Evolutionary conservation across 2,888 invertebrate genomes (phyloP).

Genomic region (Brachyptera risi): DNA sequence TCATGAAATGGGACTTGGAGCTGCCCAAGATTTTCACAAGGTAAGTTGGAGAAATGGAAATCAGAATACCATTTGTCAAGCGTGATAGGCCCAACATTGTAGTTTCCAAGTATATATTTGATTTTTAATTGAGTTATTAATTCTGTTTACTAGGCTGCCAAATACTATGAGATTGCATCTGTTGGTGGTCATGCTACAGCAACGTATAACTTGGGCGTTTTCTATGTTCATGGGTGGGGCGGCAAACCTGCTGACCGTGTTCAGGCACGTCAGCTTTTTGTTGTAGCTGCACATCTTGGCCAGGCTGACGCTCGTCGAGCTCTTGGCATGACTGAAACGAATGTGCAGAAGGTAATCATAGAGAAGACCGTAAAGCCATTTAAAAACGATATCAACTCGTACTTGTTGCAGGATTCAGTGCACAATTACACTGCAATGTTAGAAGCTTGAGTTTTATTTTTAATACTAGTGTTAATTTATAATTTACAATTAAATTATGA

Average conservation of each 20-base stretch:
- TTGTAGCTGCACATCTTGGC: constrained; percentile 55
- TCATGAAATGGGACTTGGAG: constrained; percentile 64
- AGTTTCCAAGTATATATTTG: neutral
- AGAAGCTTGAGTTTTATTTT: too few species aligned
- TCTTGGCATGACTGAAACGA: constrained; percentile 37
- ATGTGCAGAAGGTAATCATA: neutral
- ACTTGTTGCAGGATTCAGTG: constrained; percentile 7
- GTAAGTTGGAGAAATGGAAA: constrained; percentile 41
- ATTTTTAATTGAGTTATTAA: neutral
- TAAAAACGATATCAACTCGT: neutral
- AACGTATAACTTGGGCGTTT: constrained; percentile 65
- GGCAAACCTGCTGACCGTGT: constrained; percentile 50
- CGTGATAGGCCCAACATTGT: neutral
- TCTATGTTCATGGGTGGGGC: constrained; percentile 61
- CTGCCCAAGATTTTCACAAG: constrained; percentile 53
- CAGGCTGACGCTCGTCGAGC: constrained; percentile 55
- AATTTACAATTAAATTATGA: too few species aligned
- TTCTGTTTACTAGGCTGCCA: constrained; percentile 54
- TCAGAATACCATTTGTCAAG: neutral
- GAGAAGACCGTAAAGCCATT: neutral
- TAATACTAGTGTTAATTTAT: too few species aligned
- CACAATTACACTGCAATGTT: constrained; percentile 14
- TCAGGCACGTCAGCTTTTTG: constrained; percentile 53
- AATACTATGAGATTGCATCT: constrained; percentile 61
- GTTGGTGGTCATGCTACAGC: constrained; percentile 60